Percentiles rank a stretch among this genome's conserved stretches.
Evolutionary conservation across 2,888 invertebrate species (phyloP).

Genomic region (Melinopterus prodromus): DNA sequence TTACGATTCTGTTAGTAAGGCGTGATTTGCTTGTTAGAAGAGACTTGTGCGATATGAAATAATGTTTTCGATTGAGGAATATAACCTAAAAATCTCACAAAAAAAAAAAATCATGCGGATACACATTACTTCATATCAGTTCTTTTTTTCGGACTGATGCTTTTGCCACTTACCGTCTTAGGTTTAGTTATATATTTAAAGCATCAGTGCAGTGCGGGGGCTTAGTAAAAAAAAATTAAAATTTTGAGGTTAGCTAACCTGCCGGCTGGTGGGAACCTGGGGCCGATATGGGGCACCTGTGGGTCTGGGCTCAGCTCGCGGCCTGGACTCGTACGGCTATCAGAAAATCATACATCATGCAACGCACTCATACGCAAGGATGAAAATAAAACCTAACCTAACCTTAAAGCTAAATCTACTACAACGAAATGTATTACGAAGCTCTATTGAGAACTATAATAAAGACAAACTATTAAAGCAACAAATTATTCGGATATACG

Average conservation of each 20-base stretch:
- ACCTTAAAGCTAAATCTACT: not conserved
- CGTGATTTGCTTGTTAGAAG: slow-evolving; percentile 7
- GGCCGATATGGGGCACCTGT: slow-evolving; percentile 88
- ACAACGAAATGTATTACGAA: too few species aligned
- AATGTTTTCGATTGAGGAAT: not conserved
- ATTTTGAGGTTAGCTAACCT: slow-evolving; percentile 63
- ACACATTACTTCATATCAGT: not conserved
- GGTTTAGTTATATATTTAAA: slow-evolving; percentile 17
- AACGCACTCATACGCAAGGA: slow-evolving; percentile 46
- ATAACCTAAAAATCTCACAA: not conserved
- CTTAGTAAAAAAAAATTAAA: not conserved
- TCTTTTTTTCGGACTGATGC: not conserved
- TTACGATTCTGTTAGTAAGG: slow-evolving; percentile 7
- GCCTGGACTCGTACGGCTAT: slow-evolving; percentile 88
- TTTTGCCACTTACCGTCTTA: slow-evolving; percentile 7
- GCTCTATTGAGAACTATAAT: not conserved
- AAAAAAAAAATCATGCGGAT: not conserved
- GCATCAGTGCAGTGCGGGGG: not conserved
- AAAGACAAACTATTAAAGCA: not conserved
- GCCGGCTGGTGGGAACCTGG: slow-evolving; percentile 87
- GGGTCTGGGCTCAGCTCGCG: slow-evolving; percentile 84
- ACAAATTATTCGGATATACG: slow-evolving; percentile 9
- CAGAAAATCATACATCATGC: slow-evolving; percentile 62
- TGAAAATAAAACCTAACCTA: not conserved
- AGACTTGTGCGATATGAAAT: slow-evolving; percentile 4